These are phyloP conservation scores for Penaeus indicus DNA, from an alignment of 1,140 invertebrate genomes.

Conservation along the genomic window DNA sequence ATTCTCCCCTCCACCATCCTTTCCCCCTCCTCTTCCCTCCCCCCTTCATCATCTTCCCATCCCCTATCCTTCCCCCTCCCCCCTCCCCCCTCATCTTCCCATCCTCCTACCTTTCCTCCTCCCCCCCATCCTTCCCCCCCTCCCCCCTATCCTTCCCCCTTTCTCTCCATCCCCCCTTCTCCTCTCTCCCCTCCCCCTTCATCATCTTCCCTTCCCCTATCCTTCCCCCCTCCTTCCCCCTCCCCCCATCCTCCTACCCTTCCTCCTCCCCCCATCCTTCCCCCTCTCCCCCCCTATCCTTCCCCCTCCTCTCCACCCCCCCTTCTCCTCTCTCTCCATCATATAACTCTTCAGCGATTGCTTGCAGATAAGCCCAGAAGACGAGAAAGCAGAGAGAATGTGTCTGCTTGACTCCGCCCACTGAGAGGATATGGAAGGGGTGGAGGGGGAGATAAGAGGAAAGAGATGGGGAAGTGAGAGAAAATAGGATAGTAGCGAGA, in stretches of 20 bases:
- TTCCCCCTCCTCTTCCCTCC: too few relatives aligned
- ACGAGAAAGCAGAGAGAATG: too few relatives aligned
- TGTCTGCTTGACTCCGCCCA: not conserved
- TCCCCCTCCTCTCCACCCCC: not conserved
- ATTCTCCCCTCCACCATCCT: not conserved
- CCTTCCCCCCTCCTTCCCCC: not conserved
- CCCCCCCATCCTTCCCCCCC: not conserved
- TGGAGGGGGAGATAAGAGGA: not conserved
- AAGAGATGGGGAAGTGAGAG: not conserved
- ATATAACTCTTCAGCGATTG: not conserved
- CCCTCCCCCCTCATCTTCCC: too few relatives aligned
- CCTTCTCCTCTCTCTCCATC: not conserved
- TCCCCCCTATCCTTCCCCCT: not conserved
- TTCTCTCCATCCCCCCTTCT: not conserved
- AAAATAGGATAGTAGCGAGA: too few relatives aligned
- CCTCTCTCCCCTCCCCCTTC: not conserved
- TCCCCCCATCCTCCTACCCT: slow-evolving; percentile 1
- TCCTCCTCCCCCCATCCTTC: not conserved
- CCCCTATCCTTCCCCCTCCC: not conserved
- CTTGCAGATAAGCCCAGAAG: not conserved
- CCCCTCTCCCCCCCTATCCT: not conserved
- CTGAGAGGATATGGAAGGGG: not conserved
- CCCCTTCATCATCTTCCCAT: not conserved
- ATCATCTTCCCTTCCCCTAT: not conserved
- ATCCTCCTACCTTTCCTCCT: not conserved